Evolutionary conservation across 2,888 invertebrate genomes (phyloP).

Genomic region (Heliconius aoede): DNA sequence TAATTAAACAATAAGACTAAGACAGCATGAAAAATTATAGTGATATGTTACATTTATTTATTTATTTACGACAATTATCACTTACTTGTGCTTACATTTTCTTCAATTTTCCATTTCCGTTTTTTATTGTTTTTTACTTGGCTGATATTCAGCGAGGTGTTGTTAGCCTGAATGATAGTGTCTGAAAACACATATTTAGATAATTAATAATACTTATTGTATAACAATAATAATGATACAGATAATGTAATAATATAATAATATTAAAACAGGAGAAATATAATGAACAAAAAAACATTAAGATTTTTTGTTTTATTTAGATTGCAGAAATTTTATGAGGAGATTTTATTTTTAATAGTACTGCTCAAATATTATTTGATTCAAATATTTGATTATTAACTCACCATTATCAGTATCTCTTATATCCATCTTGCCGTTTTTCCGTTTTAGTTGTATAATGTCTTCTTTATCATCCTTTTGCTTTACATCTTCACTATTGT

Average conservation of each 20-base stretch:
- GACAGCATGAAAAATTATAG: too few species aligned
- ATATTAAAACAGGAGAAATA: not conserved
- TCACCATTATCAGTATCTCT: constrained; percentile 54
- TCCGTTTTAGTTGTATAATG: constrained; percentile 66
- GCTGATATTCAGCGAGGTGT: constrained; percentile 37
- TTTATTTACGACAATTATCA: not conserved
- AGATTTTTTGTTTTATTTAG: not conserved
- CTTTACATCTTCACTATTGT: constrained; percentile 56
- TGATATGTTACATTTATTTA: too few species aligned
- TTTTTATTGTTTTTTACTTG: constrained; percentile 45
- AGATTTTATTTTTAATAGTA: too few species aligned
- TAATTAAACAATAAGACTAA: too few species aligned
- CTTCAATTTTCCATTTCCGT: constrained; percentile 24
- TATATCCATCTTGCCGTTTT: constrained; percentile 65
- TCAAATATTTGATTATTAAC: constrained; percentile 43
- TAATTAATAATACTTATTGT: not conserved
- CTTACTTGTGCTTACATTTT: constrained; percentile 16
- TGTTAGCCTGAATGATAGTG: not conserved
- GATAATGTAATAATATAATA: not conserved
- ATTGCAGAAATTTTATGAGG: too few species aligned
- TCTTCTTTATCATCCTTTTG: constrained; percentile 49
- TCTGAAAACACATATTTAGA: not conserved
- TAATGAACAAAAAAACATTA: not conserved
- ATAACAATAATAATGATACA: not conserved
- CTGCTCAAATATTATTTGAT: not conserved